A percentile compares a stretch with the other conserved stretches of the same genome.
Evolutionary conservation across 2,888 invertebrate species (phyloP).

Genomic region (Plagodis dolabraria): DNA sequence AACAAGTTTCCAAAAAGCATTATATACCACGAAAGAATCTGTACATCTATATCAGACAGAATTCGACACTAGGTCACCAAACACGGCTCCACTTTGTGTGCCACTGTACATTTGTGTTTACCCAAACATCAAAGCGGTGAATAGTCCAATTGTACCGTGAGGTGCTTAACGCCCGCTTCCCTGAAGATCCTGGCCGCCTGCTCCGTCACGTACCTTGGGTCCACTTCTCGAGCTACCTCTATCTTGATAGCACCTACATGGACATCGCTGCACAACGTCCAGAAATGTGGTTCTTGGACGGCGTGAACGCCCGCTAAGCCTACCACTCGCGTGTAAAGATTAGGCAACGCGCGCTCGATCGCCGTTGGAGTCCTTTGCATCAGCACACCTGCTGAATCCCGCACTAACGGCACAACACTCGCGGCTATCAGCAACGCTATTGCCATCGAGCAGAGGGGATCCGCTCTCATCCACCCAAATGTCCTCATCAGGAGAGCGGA

Average conservation of each 20-base stretch:
- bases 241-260: slow-evolving; percentile 97
- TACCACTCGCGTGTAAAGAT: slow-evolving; percentile 95
- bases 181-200: slow-evolving; percentile 98
- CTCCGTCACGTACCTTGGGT: slow-evolving; percentile 95
- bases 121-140: slow-evolving; percentile 84
- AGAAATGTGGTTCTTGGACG: slow-evolving; percentile 98
- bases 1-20: background rate
- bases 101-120: slow-evolving; percentile 8
- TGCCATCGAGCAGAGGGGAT: slow-evolving; percentile 99
- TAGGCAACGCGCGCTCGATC: slow-evolving; percentile 93
- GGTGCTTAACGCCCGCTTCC: slow-evolving; percentile 94
- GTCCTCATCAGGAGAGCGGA: slow-evolving; percentile 96
- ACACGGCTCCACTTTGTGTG: slow-evolving; percentile 26
- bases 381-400: slow-evolving; percentile 94
- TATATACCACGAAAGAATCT: too few species aligned
- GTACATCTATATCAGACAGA: slow-evolving; percentile 18
- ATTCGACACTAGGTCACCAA: slow-evolving; percentile 19
- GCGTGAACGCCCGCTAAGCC: slow-evolving; percentile 97
- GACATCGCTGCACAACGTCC: slow-evolving; percentile 98
- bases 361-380: slow-evolving; percentile 97
- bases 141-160: slow-evolving; percentile 97
- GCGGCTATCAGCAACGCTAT: slow-evolving; percentile 95
- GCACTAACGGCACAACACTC: slow-evolving; percentile 93
- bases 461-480: slow-evolving; percentile 99
- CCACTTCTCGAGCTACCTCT: slow-evolving; percentile 97